Evolutionary conservation across 2,888 invertebrate species (phyloP), one percentile per base, ranked within the genome.

Genomic region (Dyspetes luteomarginatus): DNA sequence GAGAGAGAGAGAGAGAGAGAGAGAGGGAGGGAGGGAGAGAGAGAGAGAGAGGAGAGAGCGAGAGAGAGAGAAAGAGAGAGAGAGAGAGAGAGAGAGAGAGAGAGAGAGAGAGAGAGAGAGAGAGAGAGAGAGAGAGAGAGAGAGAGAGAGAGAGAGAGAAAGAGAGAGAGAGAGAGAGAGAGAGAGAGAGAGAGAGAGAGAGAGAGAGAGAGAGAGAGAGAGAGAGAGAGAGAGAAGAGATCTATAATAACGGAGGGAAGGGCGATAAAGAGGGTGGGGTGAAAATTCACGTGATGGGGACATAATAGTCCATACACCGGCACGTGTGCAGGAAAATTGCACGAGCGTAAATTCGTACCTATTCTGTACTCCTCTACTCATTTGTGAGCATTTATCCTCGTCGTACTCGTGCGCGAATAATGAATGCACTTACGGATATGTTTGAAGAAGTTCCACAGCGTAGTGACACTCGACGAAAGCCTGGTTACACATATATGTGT

Each of bases 321-420:
- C 78, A 81, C 84, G 81, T 82, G n/a, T n/a, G 78, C 81, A 56
- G 58, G 45, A 30, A 28, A 83, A 64, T 41, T 43, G 36, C 52
- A 60, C 28, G 30, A 12, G 50, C 48, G 45, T 28, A 55, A 12
- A 22, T n/a, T 55, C 43, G 17, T 30, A 58, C 26, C 19, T 36
- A 56, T 71, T 48, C 50, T 72, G 30, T 24, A 56, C 15, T 24
- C 26, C 50, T n/a, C 43, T 43, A 12, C 43, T 19, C 41, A 24
- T 22, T 41, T 22, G n/a, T 41, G 5, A n/a, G 24, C 48, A 12
- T 24, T 55, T 71, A 43, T 43, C 48, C 17, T 22, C 19, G 36
- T 56, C 55, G 36, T n/a, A 15, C 56, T 45, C 26, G 28, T 3
- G 48, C 17, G 45, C 62, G 45, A 52, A 15, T 28, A 24, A 17